Conservation (phyloP, 2,113 vertebrate species). For the Entelurus aequoreus region DNA sequence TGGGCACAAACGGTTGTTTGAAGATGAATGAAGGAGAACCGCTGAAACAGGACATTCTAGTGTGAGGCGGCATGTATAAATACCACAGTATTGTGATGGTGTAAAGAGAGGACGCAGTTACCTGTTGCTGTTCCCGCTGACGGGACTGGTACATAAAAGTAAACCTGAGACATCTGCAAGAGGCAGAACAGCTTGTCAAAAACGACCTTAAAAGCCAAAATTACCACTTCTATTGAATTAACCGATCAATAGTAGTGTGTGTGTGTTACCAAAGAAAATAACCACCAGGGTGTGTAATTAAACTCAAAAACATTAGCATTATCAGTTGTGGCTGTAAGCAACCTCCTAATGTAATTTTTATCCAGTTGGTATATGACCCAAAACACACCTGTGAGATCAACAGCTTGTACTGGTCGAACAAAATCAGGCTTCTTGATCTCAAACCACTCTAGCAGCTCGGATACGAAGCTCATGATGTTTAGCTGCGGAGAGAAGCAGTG, state of each 20-base stretch:
- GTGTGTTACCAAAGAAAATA: not conserved
- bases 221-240: too few relatives aligned
- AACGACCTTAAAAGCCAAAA: not conserved
- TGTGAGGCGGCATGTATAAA: too few relatives aligned
- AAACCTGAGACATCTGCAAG: constrained; percentile 59
- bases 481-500: constrained; percentile 57
- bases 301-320: not conserved
- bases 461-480: constrained; percentile 82
- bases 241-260: not conserved
- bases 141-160: constrained; percentile 56
- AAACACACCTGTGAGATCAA: constrained; percentile 74
- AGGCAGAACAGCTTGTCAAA: not conserved
- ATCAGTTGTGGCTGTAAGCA: too few relatives aligned
- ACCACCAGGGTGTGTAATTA: too few relatives aligned
- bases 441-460: constrained; percentile 82
- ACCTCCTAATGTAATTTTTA: too few relatives aligned
- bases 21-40: constrained; percentile 80
- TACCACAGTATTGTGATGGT: too few relatives aligned
- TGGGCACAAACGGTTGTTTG: constrained; percentile 79
- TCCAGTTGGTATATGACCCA: not conserved
- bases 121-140: constrained; percentile 64
- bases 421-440: constrained; percentile 84
- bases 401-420: constrained; percentile 71
- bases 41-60: constrained; percentile 52
- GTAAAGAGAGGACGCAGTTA: constrained; percentile 16